phyloP scores from a whole-genome alignment of 2,888 invertebrate species.

The Callosobruchus maculatus region DNA sequence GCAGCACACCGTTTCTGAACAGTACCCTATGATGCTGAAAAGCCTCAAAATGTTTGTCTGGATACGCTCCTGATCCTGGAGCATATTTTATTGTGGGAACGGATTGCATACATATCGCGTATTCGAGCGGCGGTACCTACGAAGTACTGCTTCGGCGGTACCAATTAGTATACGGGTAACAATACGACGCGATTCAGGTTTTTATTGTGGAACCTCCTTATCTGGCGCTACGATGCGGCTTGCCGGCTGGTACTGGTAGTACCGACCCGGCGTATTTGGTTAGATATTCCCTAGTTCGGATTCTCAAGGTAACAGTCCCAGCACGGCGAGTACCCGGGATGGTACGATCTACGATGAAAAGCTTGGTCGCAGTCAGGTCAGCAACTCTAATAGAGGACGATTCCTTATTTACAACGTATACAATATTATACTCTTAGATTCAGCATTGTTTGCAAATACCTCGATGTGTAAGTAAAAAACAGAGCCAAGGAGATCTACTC shows the following conservation, averaged over 20 bases:
- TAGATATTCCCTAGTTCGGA: not conserved
- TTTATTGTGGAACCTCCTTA: not conserved
- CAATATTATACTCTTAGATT: not conserved
- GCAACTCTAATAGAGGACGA: not conserved
- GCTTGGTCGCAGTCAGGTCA: not conserved
- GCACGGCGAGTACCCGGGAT: not conserved
- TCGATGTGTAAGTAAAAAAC: not conserved
- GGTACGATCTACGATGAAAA: not conserved
- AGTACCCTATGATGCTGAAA: no score
- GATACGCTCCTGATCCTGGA: not conserved
- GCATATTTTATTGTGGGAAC: not conserved
- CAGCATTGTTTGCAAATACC: not conserved
- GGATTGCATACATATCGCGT: not conserved
- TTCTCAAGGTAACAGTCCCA: not conserved
- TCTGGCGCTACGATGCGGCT: not conserved
- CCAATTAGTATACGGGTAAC: not conserved
- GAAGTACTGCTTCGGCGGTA: not conserved
- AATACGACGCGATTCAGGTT: not conserved
- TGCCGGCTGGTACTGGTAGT: not conserved
- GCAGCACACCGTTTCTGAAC: no score
- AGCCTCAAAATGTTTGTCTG: not conserved
- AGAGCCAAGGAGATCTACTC: no score
- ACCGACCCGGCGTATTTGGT: not conserved
- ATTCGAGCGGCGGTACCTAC: not conserved
- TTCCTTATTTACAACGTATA: not conserved